Evolutionary conservation across 2,113 vertebrate genomes (phyloP), one percentile per base, ranked within the genome.

Genomic region (Charadrius vociferus): DNA sequence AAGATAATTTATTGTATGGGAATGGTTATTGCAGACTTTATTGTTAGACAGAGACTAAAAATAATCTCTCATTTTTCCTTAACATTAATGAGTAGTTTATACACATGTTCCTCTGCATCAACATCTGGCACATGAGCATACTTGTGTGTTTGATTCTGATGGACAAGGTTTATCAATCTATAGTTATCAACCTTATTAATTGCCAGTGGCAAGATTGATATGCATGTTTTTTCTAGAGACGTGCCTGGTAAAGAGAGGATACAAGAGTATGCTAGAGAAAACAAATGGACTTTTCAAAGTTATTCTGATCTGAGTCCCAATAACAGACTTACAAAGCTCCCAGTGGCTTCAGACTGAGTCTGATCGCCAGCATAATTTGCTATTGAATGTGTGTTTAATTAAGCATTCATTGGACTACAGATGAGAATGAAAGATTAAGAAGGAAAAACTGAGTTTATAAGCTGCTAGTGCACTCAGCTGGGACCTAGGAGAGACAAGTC

Each of bases 1-100:
- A 92, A 97, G 86, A 73, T 66, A 87, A 96, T 93, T 85, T 95
- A 86, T 78, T 79, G 43, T 92, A 85, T 77, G 59, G 49, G 36
- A 94, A 90, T 65, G 22, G 14, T 97, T 92, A 91, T 85, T 95
- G 53, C n/a, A 16, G 14, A 86, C 29, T 91, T 90, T 71, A 85
- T 83, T 59, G 87, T 81, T 96, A 85, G 74, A 95, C 88, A 82
- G 37, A 66, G 89, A 41, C 39, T 82, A 56, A 88, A 90, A 96
- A 93, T 75, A 81, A 77, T 23, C 43, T 50, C 53, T 81, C 10
- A n/a, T 86, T 62, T 94, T 85, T 77, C 13, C 39, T 73, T 52
- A 68, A 34, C 22, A 2, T 77, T 75, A 81, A 79, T 41, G 21
- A 80, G 36, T 27, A 62, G 20, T 92, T 92, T 92, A 55, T 91